phyloP scores from a whole-genome alignment of 2,113 vertebrate genomes.

The Daphoenositta chrysoptera region DNA sequence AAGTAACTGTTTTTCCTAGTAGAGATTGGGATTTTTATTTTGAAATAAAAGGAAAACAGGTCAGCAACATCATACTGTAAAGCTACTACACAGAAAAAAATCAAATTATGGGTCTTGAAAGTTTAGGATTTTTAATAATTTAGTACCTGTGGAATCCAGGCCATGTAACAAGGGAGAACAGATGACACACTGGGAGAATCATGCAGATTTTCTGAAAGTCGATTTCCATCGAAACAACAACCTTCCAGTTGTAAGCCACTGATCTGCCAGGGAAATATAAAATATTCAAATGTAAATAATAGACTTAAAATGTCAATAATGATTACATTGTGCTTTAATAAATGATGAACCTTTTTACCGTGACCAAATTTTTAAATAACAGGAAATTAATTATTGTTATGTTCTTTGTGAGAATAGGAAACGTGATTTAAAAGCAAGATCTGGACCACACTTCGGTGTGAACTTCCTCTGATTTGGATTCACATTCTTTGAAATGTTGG shows the following conservation, averaged over 20 bases:
- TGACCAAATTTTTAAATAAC: background rate
- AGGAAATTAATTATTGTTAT: slow-evolving; percentile 28
- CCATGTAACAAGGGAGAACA: slow-evolving; percentile 89
- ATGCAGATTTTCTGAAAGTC: slow-evolving; percentile 89
- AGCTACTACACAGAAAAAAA: slow-evolving; percentile 29
- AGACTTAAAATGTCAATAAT: slow-evolving; percentile 12
- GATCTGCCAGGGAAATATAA: slow-evolving; percentile 73
- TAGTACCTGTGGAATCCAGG: slow-evolving; percentile 91
- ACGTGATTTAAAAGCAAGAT: background rate
- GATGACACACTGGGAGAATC: slow-evolving; percentile 92
- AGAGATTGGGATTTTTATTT: background rate
- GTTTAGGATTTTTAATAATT: slow-evolving; percentile 47
- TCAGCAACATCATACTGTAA: slow-evolving; percentile 3
- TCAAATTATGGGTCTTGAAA: slow-evolving; percentile 20
- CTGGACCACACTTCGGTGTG: background rate
- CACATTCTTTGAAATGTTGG: slow-evolving; percentile 4
- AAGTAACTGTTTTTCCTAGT: background rate
- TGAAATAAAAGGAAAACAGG: background rate
- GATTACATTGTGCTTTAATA: background rate
- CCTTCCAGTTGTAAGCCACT: slow-evolving; percentile 92
- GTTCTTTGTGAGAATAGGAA: slow-evolving; percentile 28
- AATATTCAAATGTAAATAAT: background rate
- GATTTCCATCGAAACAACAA: slow-evolving; percentile 90
- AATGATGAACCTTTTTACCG: background rate
- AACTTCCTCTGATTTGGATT: slow-evolving; percentile 14